These are phyloP conservation scores for Platysteira castanea DNA, from an alignment of 2,113 vertebrate genomes.

Conservation along the genomic window DNA sequence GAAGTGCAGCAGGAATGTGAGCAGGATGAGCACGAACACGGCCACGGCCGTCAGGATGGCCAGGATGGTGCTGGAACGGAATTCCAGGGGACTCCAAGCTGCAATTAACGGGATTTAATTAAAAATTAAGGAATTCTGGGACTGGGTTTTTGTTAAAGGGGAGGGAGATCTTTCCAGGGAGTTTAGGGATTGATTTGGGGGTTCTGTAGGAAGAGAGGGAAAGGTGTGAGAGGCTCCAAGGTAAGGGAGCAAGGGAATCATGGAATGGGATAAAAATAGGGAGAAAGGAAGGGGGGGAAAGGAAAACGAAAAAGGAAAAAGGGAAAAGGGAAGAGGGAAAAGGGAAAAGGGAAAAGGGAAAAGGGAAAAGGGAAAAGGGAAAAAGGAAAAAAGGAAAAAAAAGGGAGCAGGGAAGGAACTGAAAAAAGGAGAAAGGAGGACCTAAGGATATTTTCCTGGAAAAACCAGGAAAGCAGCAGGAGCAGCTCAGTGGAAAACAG, in stretches of 20 bases:
- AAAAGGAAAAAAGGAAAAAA: not conserved
- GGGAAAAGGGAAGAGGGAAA: not conserved
- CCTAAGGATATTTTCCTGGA: not conserved
- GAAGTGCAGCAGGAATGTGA: conserved; percentile 38
- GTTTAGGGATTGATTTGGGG: not conserved
- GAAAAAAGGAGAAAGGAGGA: not conserved
- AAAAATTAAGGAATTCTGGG: not conserved
- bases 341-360: not conserved
- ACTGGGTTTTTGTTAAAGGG: not conserved
- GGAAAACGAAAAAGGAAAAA: not conserved
- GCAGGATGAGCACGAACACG: conserved; percentile 39
- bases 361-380: not conserved
- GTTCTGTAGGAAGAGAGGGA: no score
- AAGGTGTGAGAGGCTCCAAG: not conserved
- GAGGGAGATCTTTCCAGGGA: not conserved
- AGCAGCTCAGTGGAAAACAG: not conserved
- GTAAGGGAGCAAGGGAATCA: not conserved
- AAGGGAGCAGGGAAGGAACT: not conserved
- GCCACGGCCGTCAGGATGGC: not conserved
- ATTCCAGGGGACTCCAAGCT: not conserved
- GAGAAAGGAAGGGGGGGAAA: not conserved
- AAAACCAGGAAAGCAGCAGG: not conserved
- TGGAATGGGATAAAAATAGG: not conserved
- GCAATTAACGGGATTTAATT: not conserved
- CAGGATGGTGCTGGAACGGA: not conserved